Conservation (phyloP, 2,888 invertebrate genomes). For the Mesorhabditis sp. region DNA sequence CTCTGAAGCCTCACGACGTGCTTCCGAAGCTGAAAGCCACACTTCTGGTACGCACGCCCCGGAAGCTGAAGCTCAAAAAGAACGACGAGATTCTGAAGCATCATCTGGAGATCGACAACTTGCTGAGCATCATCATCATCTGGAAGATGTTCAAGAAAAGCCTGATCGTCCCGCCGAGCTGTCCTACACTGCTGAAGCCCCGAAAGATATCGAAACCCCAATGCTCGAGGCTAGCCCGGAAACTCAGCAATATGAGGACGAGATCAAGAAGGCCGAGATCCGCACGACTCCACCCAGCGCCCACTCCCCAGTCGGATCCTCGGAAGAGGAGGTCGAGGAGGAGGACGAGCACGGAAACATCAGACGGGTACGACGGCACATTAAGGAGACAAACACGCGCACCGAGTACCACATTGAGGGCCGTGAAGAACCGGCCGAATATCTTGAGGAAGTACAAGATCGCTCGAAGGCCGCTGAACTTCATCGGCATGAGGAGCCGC, state of each 20-base stretch:
- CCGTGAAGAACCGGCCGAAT: not conserved
- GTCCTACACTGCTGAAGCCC: not conserved
- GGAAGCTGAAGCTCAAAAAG: no score
- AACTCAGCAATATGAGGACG: no score
- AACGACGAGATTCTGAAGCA: no score
- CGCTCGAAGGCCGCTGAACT: not conserved
- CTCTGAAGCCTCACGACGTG: no score
- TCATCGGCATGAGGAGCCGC: not conserved
- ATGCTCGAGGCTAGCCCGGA: not conserved
- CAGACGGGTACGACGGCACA: not conserved
- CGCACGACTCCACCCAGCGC: no score
- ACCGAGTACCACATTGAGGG: not conserved
- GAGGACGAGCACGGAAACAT: conserved; percentile 11
- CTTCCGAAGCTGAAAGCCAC: no score
- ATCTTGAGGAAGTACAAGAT: not conserved
- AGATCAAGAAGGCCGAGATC: no score
- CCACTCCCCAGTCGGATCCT: conserved; percentile 7
- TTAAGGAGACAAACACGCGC: not conserved
- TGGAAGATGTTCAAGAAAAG: not conserved
- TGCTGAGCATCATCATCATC: no score
- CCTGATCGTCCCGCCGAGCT: not conserved
- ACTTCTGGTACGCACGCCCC: no score
- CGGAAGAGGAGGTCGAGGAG: conserved; percentile 18
- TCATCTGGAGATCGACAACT: no score
- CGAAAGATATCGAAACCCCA: not conserved